These are phyloP conservation scores for Samia ricini DNA, from an alignment of 1,140 invertebrate species.

Conservation along the genomic window DNA sequence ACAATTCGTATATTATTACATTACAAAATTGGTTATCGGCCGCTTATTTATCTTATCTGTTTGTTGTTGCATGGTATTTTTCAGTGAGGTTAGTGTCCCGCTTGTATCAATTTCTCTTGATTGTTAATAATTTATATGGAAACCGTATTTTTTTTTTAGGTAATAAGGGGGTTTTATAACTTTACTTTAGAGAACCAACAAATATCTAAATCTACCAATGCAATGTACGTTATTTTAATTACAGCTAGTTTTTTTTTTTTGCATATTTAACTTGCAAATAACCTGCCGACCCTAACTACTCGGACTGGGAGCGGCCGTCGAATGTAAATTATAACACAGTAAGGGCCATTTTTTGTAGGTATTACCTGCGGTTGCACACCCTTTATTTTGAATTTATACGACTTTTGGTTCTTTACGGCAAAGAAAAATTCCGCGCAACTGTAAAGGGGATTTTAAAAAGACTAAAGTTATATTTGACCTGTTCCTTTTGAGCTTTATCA, in stretches of 20 bases:
- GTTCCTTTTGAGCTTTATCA: too few species aligned
- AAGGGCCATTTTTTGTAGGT: not conserved
- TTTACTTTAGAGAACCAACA: not conserved
- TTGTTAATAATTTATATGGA: constrained; percentile 4
- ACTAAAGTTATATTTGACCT: too few species aligned
- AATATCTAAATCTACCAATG: not conserved
- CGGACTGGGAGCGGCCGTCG: not conserved
- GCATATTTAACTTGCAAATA: not conserved
- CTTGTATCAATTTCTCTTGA: not conserved
- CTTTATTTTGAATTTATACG: too few species aligned
- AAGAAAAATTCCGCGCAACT: too few species aligned
- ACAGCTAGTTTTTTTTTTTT: not conserved
- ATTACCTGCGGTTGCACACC: not conserved
- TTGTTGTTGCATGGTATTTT: constrained; percentile 4
- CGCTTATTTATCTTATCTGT: constrained; percentile 6
- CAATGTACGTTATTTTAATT: not conserved
- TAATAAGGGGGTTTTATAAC: not conserved
- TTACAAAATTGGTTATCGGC: constrained; percentile 1
- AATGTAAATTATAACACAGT: not conserved
- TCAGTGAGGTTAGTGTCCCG: constrained; percentile 7
- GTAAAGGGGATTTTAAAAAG: too few species aligned
- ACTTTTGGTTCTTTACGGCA: too few species aligned
- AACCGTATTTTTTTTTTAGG: not conserved
- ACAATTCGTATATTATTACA: constrained; percentile 3
- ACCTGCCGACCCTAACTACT: not conserved